These are phyloP conservation scores for Platysteira castanea DNA, from an alignment of 2,113 vertebrate species.

Conservation along the genomic window DNA sequence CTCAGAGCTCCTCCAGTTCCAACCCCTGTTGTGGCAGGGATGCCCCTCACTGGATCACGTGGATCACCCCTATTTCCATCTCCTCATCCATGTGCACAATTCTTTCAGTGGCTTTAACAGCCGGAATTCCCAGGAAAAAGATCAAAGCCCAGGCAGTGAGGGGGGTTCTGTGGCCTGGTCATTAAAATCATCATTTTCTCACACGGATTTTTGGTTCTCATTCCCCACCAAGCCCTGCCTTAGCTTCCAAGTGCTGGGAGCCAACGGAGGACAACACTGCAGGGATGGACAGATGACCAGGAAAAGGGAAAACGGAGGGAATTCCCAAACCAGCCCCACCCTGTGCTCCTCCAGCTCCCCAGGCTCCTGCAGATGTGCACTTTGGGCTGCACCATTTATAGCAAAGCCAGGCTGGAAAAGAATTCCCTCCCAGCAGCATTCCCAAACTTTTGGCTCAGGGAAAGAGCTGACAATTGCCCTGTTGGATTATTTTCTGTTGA, in stretches of 20 bases:
- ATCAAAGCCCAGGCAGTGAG: neutral
- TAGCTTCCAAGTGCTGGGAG: neutral
- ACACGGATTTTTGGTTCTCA: neutral
- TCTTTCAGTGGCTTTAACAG: neutral
- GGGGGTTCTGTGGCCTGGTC: neutral
- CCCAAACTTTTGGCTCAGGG: neutral
- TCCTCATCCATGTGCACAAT: fast-evolving
- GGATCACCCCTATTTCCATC: neutral
- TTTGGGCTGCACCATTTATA: neutral
- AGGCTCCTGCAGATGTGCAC: neutral
- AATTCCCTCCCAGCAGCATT: neutral
- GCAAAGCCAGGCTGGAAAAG: neutral
- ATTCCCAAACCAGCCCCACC: neutral
- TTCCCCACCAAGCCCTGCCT: neutral
- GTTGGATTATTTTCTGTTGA: neutral
- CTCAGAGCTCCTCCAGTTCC: neutral
- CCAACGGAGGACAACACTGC: neutral
- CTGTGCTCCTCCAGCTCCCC: neutral
- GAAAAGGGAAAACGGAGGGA: neutral
- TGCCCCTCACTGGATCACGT: neutral
- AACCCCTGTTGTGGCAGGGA: neutral
- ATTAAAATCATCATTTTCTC: neutral
- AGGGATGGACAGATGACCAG: neutral
- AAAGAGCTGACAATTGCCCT: neutral
- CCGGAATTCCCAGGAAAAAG: neutral